phyloP scores from a whole-genome alignment of 1,140 invertebrate genomes.

The Heterodera carotae region DNA sequence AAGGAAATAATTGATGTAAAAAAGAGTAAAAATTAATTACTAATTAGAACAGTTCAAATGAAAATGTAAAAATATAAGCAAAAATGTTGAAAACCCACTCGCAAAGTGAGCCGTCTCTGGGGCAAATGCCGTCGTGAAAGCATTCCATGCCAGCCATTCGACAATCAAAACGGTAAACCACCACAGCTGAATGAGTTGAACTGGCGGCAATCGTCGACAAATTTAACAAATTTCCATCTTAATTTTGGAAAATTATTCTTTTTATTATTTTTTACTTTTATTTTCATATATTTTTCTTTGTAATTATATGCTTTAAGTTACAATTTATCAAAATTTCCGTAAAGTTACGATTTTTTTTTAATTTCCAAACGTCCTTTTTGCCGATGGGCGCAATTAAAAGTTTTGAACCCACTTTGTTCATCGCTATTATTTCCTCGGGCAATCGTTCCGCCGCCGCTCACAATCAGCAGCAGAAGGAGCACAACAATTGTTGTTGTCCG shows the following conservation, averaged over 20 bases:
- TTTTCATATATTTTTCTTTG: too few species aligned
- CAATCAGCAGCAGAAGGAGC: background rate
- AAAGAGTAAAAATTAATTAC: background rate
- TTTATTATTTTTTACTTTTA: background rate
- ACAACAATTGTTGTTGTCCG: background rate
- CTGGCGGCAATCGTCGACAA: background rate
- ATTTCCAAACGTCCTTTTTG: background rate
- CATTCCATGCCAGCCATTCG: constrained; percentile 9
- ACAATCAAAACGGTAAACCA: background rate
- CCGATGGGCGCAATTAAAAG: background rate
- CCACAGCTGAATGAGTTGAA: background rate
- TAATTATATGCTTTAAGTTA: too few species aligned
- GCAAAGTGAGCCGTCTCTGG: constrained; percentile 11
- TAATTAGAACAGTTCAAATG: background rate
- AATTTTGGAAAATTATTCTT: background rate
- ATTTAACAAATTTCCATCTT: background rate
- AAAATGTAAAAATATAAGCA: background rate
- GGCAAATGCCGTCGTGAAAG: constrained; percentile 27
- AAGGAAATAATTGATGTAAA: background rate
- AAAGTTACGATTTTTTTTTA: background rate
- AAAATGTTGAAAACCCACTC: constrained; percentile 12
- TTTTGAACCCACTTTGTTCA: background rate
- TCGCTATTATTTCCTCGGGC: background rate
- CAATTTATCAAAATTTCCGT: too few species aligned
- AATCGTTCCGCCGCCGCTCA: background rate